Base-by-base conservation (phyloP, 2,888 invertebrate genomes). In the Ophion ellenae region DNA sequence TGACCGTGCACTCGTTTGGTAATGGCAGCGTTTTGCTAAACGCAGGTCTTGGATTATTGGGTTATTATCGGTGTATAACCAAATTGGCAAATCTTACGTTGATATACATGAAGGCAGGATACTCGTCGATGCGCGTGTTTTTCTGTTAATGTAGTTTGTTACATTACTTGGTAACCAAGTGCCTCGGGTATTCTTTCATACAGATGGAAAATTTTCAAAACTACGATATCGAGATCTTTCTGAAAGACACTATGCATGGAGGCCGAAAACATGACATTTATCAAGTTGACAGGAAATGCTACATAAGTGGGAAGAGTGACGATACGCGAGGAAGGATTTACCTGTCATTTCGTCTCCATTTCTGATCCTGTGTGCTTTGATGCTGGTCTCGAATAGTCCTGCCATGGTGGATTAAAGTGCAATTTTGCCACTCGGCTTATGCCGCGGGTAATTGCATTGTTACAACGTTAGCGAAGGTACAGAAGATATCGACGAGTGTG, bases 401-500 rank as follows among this genome's bases (percentile, higher is more conserved):
- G 63, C 47, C 80, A 74, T 69, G 84, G 80, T 86, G 91, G 92
- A 92, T 92, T 92, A 92, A 91, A 92, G 90, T 90, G 91, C 91
- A 92, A 93, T 93, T 92, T 92, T 88, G 90, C 90, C 75, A 74
- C 77, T 77, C 90, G 92, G 92, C 92, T 92, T 92, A 91, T 91
- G 92, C 91, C 90, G 91, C 90, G 89, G 90, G 91, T 93, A 92
- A 93, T 93, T 93, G 92, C 91, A 90, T 92, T 91, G 93, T 92
- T 92, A 91, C 91, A 90, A 90, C 90, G 90, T 90, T 88, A 89
- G 76, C 85, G 75, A 76, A 86, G 75, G 82, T 69, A 63, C 36
- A 45, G 53, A 53, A 63, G n/a, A 36, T 61, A n/a, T 11, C 20
- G 1, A 6, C 10, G 47, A 36, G 47, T 20, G 45, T 71, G 32